Conservation (phyloP, 2,797 vertebrate genomes). For the Sparus aurata region DNA sequence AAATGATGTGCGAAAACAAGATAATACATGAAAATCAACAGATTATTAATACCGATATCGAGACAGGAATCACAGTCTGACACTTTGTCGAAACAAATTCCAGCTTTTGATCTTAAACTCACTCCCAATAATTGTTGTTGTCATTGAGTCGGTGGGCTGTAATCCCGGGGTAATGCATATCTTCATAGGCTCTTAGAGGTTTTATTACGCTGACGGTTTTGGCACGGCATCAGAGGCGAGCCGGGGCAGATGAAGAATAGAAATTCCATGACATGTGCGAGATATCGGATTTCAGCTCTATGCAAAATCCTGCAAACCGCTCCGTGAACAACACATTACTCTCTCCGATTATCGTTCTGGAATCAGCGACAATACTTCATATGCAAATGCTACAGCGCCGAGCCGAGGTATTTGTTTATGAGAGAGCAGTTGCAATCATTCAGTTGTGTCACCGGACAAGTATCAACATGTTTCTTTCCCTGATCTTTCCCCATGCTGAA, state of each 20-base stretch:
- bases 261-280: slow-evolving; percentile 68
- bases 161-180: slow-evolving; percentile 69
- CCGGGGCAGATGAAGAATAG: slow-evolving; percentile 62
- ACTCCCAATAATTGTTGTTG: slow-evolving; percentile 66
- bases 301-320: slow-evolving; percentile 58
- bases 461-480: slow-evolving; percentile 39
- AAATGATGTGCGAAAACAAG: neutral
- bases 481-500: slow-evolving; percentile 37
- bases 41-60: neutral
- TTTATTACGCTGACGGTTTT: slow-evolving; percentile 67
- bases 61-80: neutral
- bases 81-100: slow-evolving; percentile 8
- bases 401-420: slow-evolving; percentile 22
- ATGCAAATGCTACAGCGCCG: slow-evolving; percentile 17
- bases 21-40: neutral
- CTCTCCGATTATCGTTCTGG: slow-evolving; percentile 42
- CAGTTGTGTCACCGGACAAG: slow-evolving; percentile 48
- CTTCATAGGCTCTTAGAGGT: slow-evolving; percentile 57
- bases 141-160: slow-evolving; percentile 53
- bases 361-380: slow-evolving; percentile 8
- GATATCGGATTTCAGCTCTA: slow-evolving; percentile 66
- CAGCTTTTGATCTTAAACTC: slow-evolving; percentile 53
- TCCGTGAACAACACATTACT: slow-evolving; percentile 43
- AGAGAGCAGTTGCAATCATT: slow-evolving; percentile 29
- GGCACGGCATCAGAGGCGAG: slow-evolving; percentile 74